Base-by-base conservation (phyloP, 2,888 invertebrate genomes). In the Rotaria macrura region DNA sequence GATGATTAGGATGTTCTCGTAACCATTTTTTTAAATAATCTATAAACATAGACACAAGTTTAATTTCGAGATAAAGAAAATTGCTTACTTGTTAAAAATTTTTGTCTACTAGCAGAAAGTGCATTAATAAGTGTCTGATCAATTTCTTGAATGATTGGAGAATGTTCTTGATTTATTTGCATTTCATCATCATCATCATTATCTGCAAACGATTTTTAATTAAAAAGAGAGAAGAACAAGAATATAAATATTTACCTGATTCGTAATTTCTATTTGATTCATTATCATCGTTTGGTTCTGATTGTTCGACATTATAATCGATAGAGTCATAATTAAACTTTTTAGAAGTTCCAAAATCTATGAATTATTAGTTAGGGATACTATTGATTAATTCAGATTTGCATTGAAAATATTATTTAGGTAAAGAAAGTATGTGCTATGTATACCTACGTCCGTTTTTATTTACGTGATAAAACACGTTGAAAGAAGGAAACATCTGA, bases 21-120 rank as follows among this genome's bases (percentile, higher is more conserved):
- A 84, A 85, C 86, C 86, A 86, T 23, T 85, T 65, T 47, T 86
- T 86, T 83, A 86, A 79, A 65, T 17, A 20, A 65, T 34, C 65
- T 65, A 65, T 34, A 29, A 17, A n/a, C n/a, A n/a, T 29, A 34
- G 20, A 34, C 12, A 34, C 17, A 65, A 25, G 9, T 54, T 54
- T 65, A 17, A 3, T 34, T 65, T 34, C 3, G 2, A 34, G 20
- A 34, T 10, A 29, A 38, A 34, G 3, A 65, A 20, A 7, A 29
- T 5, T n/a, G 2, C n/a, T 25, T 43, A 79, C 79, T 79, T 43
- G 79, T 79, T 9, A 43, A 5, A 79, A 79, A 79, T 43, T 79
- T 79, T n/a, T 43, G 10, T 43, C 79, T 25, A 25, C 25, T 43
- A 7, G 79, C 12, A 43, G 43, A 43, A 25, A 40, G n/a, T 43